Evolutionary conservation across 2,797 vertebrate species (phyloP).

Genomic region (Etheostoma perlongum): DNA sequence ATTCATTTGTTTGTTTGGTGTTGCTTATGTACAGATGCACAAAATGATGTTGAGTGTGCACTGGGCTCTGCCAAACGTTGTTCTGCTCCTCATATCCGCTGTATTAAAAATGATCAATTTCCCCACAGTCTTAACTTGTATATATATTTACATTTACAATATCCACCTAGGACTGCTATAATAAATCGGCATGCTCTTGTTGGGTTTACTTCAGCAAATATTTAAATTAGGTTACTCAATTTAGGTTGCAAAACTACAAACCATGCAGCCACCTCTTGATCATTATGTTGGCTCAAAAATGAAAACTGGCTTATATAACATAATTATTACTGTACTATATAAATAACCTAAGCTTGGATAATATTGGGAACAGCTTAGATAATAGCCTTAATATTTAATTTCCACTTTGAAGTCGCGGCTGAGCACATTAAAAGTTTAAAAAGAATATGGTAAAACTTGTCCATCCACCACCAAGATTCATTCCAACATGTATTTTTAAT

Average conservation of each 20-base stretch:
- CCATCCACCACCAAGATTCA: slow-evolving; percentile 75
- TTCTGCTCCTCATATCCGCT: slow-evolving; percentile 30
- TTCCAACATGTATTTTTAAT: slow-evolving; percentile 82
- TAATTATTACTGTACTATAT: slow-evolving; percentile 68
- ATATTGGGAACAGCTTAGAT: slow-evolving; percentile 77
- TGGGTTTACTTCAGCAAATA: slow-evolving; percentile 68
- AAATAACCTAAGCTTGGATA: slow-evolving; percentile 75
- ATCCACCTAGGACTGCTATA: slow-evolving; percentile 61
- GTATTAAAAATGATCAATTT: slow-evolving; percentile 62
- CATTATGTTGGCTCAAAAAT: slow-evolving; percentile 45
- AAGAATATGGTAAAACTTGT: slow-evolving; percentile 78
- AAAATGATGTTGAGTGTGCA: slow-evolving; percentile 55
- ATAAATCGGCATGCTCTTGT: slow-evolving; percentile 69
- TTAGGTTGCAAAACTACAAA: slow-evolving; percentile 65
- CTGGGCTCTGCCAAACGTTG: slow-evolving; percentile 48
- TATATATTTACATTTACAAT: slow-evolving; percentile 75
- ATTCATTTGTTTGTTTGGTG: slow-evolving; percentile 28
- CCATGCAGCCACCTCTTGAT: slow-evolving; percentile 49
- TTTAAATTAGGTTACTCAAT: slow-evolving; percentile 64
- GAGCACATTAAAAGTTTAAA: slow-evolving; percentile 78
- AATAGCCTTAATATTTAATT: slow-evolving; percentile 83
- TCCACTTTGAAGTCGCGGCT: slow-evolving; percentile 73
- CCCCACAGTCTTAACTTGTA: slow-evolving; percentile 71
- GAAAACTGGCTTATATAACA: slow-evolving; percentile 64
- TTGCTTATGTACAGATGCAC: slow-evolving; percentile 43